Percentiles rank a stretch among this genome's conserved stretches.
These are phyloP conservation scores for Beris chalybata DNA, from an alignment of 2,888 invertebrate species.

Conservation along the genomic window DNA sequence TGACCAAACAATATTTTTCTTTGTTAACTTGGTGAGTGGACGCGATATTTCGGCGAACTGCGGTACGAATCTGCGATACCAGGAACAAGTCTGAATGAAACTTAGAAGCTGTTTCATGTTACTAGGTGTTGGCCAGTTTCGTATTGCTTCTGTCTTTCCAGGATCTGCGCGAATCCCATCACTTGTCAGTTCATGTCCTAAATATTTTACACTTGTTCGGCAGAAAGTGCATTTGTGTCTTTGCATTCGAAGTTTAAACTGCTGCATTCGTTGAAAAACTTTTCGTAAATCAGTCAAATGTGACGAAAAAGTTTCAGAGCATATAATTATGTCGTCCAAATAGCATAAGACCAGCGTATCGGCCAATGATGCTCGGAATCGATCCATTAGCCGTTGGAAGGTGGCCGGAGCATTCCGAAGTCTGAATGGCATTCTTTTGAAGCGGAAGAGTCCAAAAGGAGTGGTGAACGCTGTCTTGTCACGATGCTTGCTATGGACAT, in stretches of 20 bases:
- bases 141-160: constrained; percentile 40
- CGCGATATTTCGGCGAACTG: constrained; percentile 39
- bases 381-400: background rate
- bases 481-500: background rate
- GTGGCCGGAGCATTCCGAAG: background rate
- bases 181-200: constrained; percentile 18
- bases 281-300: constrained; percentile 44
- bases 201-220: constrained; percentile 31
- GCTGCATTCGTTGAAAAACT: constrained; percentile 34
- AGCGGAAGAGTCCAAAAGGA: background rate
- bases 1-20: constrained; percentile 43
- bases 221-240: constrained; percentile 28
- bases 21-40: constrained; percentile 45
- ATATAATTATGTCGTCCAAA: constrained; percentile 45
- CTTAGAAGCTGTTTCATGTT: constrained; percentile 39
- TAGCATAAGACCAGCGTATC: constrained; percentile 36
- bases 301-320: constrained; percentile 42
- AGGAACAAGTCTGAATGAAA: constrained; percentile 38
- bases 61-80: constrained; percentile 38
- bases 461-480: background rate
- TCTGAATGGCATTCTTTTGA: background rate
- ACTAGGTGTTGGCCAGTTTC: constrained; percentile 35
- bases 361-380: background rate
- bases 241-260: too few relatives aligned
- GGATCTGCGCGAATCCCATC: constrained; percentile 40